Evolutionary conservation across 1,140 invertebrate genomes (phyloP), one percentile per base, ranked within the genome.

Genomic region (Gryon sp.): DNA sequence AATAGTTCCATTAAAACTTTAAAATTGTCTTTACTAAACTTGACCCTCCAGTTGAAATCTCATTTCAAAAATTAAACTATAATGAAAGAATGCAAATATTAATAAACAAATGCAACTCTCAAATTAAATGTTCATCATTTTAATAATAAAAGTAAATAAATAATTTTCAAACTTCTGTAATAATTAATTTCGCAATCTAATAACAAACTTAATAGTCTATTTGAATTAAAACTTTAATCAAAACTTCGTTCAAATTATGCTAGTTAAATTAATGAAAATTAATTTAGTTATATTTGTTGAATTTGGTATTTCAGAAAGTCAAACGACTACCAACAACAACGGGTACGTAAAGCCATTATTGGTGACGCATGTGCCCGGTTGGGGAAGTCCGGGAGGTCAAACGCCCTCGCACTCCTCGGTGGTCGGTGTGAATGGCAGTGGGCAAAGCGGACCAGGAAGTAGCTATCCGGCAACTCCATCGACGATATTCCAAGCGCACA

Each of bases 311-410:
- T 16, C 81, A 93, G 93, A 93, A 76, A 93, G 91, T 85, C 92
- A 93, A 80, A 91, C 92, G 4, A 83, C 91, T 4, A 92, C 90
- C 2, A 65, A 63, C 5, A 96, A 96, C 86, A 96, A 96, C 86
- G 96, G 96, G 9, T 98, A 98, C 86, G 95, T 98, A 18, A 95
- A 94, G 81, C 95, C 95, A 9, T 87, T 94, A 18, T 89, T 98
- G 65, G 93, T 95, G 38, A 97, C 95, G 0, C 94, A 95, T 57
- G 93, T 98, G 36, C 95, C 94, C 34, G 92, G 93, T 1, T 93
- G 92, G 90, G 89, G 89, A n/a, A 87, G 86, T 32, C 87, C 86
- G 7, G 80, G 88, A 30, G 84, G 86, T 46, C 83, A 89, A 65
- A 87, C 88, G 14, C 86, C 90, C 11, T 83, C 86, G 0, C 83